Conservation (phyloP, 2,888 invertebrate species). For the Perizoma affinitatum region DNA sequence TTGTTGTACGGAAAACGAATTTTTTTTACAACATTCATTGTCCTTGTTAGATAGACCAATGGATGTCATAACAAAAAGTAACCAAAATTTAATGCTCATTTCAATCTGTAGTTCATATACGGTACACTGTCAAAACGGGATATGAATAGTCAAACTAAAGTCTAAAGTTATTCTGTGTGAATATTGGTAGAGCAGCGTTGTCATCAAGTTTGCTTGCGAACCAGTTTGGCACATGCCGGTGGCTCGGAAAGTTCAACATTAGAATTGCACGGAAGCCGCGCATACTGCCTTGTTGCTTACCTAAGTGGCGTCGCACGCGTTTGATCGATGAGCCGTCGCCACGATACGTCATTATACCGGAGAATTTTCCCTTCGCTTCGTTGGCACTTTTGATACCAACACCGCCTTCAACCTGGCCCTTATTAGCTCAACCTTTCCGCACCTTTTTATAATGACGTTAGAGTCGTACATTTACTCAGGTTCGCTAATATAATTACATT, state of each 20-base stretch:
- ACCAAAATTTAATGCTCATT: slow-evolving; percentile 26
- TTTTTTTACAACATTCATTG: slow-evolving; percentile 5
- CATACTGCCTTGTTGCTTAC: slow-evolving; percentile 35
- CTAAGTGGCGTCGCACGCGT: slow-evolving; percentile 48
- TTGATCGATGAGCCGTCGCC: slow-evolving; percentile 73
- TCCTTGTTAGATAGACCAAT: slow-evolving; percentile 21
- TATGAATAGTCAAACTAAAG: slow-evolving; percentile 23
- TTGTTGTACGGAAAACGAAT: slow-evolving; percentile 4
- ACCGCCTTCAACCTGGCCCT: slow-evolving; percentile 44
- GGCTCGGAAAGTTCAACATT: slow-evolving; percentile 48
- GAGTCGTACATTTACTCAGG: slow-evolving; percentile 60
- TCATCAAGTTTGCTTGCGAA: slow-evolving; percentile 30
- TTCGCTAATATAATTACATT: slow-evolving; percentile 65
- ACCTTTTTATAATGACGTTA: slow-evolving; percentile 63
- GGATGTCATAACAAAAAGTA: slow-evolving; percentile 22
- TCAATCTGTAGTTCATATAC: not conserved
- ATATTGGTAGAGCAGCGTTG: slow-evolving; percentile 27
- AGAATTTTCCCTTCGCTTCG: slow-evolving; percentile 46
- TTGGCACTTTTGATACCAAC: slow-evolving; percentile 40
- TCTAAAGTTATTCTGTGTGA: slow-evolving; percentile 32
- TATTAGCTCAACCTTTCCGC: slow-evolving; percentile 59
- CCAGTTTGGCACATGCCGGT: slow-evolving; percentile 51
- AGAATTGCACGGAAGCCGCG: slow-evolving; percentile 40
- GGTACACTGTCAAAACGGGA: slow-evolving; percentile 15
- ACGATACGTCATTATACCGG: slow-evolving; percentile 57